Conservation (phyloP, 2,888 invertebrate species). For the Dorcus hopei region DNA sequence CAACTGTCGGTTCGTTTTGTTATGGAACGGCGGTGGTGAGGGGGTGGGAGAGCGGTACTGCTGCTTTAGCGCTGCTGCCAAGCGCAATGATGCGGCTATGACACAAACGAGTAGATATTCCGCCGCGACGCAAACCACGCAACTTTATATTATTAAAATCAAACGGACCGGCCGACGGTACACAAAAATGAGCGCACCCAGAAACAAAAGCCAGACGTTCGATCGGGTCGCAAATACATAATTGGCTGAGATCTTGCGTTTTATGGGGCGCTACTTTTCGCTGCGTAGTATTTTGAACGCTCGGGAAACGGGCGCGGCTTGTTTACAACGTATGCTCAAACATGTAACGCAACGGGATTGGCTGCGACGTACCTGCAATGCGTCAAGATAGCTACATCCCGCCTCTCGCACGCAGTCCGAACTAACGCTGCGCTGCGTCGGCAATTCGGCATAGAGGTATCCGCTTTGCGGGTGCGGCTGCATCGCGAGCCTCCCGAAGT, state of each 20-base stretch:
- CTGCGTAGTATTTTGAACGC: conserved; percentile 53
- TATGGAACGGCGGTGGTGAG: conserved; percentile 37
- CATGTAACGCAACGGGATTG: conserved; percentile 66
- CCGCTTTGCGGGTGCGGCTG: conserved; percentile 46
- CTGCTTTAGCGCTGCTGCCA: conserved; percentile 44
- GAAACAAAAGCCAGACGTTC: too few species aligned
- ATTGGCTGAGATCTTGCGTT: background rate
- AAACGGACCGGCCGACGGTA: background rate
- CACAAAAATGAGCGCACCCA: too few species aligned
- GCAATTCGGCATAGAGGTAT: conserved; percentile 23
- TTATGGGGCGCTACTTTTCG: conserved; percentile 51
- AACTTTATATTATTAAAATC: background rate
- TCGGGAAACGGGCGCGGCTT: conserved; percentile 64
- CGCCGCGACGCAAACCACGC: conserved; percentile 36
- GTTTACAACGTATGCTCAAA: conserved; percentile 64
- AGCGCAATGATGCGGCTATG: conserved; percentile 51
- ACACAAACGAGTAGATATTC: conserved; percentile 51
- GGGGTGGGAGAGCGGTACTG: conserved; percentile 32
- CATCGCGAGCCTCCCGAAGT: too few species aligned
- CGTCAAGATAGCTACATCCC: conserved; percentile 63
- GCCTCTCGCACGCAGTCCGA: conserved; percentile 35
- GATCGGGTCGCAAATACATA: too few species aligned
- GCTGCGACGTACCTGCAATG: conserved; percentile 82
- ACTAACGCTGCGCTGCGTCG: conserved; percentile 37
- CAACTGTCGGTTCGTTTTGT: conserved; percentile 48